Evolutionary conservation across 2,797 vertebrate genomes (phyloP).

Genomic region (Delichon dasypus): DNA sequence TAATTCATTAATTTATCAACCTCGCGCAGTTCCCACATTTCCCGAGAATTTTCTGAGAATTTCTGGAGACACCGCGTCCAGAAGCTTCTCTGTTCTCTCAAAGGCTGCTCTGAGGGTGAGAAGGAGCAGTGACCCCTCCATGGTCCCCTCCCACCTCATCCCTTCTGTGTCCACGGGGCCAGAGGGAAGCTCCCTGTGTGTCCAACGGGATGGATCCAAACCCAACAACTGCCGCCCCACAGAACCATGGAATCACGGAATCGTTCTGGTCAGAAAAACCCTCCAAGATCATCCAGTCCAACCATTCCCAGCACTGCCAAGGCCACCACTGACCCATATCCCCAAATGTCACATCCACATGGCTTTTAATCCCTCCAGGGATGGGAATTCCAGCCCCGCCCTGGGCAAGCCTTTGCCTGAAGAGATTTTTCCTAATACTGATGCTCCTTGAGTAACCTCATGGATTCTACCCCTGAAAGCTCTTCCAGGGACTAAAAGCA

Average conservation of each 20-base stretch:
- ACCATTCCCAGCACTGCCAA: not conserved
- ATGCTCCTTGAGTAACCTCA: not conserved
- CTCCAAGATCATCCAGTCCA: not conserved
- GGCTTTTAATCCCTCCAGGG: not conserved
- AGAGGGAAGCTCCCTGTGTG: not conserved
- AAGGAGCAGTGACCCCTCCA: not conserved
- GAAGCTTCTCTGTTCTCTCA: not conserved
- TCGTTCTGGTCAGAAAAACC: not conserved
- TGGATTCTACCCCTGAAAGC: not conserved
- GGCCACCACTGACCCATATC: not conserved
- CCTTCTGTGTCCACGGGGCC: no score
- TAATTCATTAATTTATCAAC: not conserved
- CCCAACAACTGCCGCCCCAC: not conserved
- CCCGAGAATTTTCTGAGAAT: not conserved
- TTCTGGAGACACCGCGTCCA: fast-evolving
- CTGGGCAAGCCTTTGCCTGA: not conserved
- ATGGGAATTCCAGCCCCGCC: not conserved
- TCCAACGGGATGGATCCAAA: not conserved
- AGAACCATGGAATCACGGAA: not conserved
- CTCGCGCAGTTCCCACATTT: not conserved
- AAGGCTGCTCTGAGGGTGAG: not conserved
- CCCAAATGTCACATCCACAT: not conserved
- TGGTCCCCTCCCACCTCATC: not conserved
- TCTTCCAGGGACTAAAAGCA: not conserved
- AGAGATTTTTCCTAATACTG: not conserved